Conservation (phyloP, 2,888 invertebrate genomes). For the Sminthurinus aureus region DNA sequence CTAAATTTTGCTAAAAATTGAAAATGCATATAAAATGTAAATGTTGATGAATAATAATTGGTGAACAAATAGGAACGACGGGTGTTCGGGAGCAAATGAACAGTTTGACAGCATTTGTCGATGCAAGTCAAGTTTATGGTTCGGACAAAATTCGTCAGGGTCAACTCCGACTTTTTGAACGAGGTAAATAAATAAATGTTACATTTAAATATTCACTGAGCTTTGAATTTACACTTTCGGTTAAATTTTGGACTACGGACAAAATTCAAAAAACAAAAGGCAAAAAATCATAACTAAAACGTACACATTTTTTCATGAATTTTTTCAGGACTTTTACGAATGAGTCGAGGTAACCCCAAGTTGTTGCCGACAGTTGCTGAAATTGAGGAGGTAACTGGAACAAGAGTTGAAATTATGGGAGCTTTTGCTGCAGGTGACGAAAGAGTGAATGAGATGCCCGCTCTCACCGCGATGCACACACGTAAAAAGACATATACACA, state of each 20-base stretch:
- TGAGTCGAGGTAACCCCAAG: not conserved
- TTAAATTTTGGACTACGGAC: too few species aligned
- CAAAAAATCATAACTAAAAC: too few species aligned
- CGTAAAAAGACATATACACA: not conserved
- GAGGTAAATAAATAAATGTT: conserved; percentile 34
- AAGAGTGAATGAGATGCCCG: conserved; percentile 59
- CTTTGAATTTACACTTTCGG: too few species aligned
- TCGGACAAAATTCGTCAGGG: conserved; percentile 35
- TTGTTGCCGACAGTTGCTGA: conserved; percentile 55
- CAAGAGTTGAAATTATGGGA: conserved; percentile 49
- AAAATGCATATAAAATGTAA: too few species aligned
- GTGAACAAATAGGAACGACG: not conserved
- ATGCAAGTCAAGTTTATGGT: conserved; percentile 55
- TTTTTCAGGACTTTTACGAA: too few species aligned
- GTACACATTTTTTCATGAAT: too few species aligned
- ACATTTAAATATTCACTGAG: too few species aligned
- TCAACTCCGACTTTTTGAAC: conserved; percentile 37
- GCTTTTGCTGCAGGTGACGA: conserved; percentile 50
- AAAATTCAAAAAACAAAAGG: too few species aligned
- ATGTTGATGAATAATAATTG: not conserved
- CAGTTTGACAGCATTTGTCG: conserved; percentile 51
- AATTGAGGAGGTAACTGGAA: conserved; percentile 45
- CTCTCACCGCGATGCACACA: conserved; percentile 56
- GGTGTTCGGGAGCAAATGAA: conserved; percentile 52
- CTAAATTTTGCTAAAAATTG: too few species aligned